Evolutionary conservation across 2,888 invertebrate genomes (phyloP), one percentile per base, ranked within the genome.

Genomic region (Julus scanicus): DNA sequence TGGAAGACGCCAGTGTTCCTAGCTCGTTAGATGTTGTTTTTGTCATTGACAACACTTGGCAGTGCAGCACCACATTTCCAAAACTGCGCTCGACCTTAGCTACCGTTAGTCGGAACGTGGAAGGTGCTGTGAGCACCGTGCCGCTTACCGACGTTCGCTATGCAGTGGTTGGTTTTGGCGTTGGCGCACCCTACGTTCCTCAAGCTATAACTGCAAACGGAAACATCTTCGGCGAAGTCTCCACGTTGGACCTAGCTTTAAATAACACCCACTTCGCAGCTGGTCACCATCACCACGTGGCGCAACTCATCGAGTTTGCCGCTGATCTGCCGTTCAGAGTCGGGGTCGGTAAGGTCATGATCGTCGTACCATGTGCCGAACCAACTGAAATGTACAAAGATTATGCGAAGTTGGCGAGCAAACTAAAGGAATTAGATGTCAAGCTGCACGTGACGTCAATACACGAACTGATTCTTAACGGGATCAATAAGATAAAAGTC

Each of bases 1-100:
- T 95, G 91, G 94, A 94, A 87, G 93, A 95, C 0, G 95, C 95
- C 90, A 91, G 94, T 48, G 96, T 96, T 0, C 94, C 93, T 89
- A 95, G 95, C 89, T 94, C 96, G 89, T 97, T 96, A 1, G 98
- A 98, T 91, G 93, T 98, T 89, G 93, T 98, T 0, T 93, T 98
- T 88, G 94, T 96, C 0, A 94, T 97, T 13, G 97, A 98, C 90
- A 94, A 95, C 89, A 91, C 91, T 11, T 87, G 87, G 87, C 88
- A 90, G 13, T 93, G 93, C 90, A 92, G 92, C 90, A 88, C 49
- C 37, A 86, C 88, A 37, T 87, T 88, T 63, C 88, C 53, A 8
- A 89, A 89, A 11, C 86, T 90, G 20, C 85, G 88, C 3, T 88
- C 89, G 29, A 15, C 90, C 39, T 89, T 90, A 5, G 44, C 39